Percentiles rank a stretch among this genome's conserved stretches.
Evolutionary conservation across 1,140 invertebrate species (phyloP).

Genomic region (Drosophila insularis): DNA sequence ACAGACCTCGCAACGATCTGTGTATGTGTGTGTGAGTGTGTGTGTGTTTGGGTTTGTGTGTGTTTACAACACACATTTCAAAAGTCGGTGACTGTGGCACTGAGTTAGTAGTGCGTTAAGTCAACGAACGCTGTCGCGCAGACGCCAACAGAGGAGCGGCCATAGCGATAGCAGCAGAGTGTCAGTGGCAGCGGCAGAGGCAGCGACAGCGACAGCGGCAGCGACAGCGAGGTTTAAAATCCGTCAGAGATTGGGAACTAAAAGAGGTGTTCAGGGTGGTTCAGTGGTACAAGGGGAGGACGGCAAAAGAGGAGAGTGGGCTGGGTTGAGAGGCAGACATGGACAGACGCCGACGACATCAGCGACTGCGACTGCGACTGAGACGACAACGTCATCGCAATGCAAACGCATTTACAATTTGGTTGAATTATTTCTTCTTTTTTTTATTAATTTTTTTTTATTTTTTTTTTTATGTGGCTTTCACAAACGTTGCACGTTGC

Average conservation of each 20-base stretch:
- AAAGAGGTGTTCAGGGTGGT: not conserved
- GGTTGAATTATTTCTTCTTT: slow-evolving; percentile 11
- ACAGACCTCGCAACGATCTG: slow-evolving; percentile 18
- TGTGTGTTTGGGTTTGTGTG: slow-evolving; percentile 27
- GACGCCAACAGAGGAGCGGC: slow-evolving; percentile 48
- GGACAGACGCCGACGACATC: not conserved
- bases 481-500: slow-evolving; percentile 47
- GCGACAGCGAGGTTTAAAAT: slow-evolving; percentile 11
- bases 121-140: slow-evolving; percentile 79
- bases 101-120: slow-evolving; percentile 81
- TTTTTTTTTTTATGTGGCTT: slow-evolving; percentile 29
- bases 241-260: slow-evolving; percentile 3
- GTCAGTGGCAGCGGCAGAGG: not conserved
- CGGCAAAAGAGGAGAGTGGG: not conserved
- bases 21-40: slow-evolving; percentile 17
- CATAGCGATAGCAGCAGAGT: not conserved
- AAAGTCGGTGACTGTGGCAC: slow-evolving; percentile 81
- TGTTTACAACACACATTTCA: slow-evolving; percentile 77
- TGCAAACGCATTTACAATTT: slow-evolving; percentile 42
- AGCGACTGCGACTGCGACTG: slow-evolving; percentile 15
- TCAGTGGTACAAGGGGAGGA: not conserved
- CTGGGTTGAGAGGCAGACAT: not conserved
- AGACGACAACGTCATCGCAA: slow-evolving; percentile 17
- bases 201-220: slow-evolving; percentile 10
- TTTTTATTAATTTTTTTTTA: slow-evolving; percentile 12